A percentile compares a stretch with the other conserved stretches of the same genome.
These are phyloP conservation scores for Hestina assimilis DNA, from an alignment of 1,140 invertebrate genomes.

Conservation along the genomic window DNA sequence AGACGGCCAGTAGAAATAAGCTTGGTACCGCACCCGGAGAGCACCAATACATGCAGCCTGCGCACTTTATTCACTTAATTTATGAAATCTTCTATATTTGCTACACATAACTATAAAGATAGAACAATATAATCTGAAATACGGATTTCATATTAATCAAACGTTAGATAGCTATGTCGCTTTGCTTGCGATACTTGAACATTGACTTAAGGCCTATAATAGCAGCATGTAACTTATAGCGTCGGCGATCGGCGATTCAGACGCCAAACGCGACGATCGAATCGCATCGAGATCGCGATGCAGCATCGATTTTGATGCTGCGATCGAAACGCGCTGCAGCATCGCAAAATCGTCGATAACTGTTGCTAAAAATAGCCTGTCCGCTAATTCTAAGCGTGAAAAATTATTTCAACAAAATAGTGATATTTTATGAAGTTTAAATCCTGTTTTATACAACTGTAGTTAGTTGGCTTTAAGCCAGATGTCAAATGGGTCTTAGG, in stretches of 20 bases:
- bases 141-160: neutral
- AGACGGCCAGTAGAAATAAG: conserved; percentile 69
- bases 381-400: conserved; percentile 10
- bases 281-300: too few relatives aligned
- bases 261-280: too few relatives aligned
- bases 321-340: too few relatives aligned
- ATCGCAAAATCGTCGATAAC: too few relatives aligned
- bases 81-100: conserved; percentile 42
- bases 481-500: conserved; percentile 46
- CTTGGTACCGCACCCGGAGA: conserved; percentile 59
- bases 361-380: too few relatives aligned
- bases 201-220: too few relatives aligned
- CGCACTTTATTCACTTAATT: conserved; percentile 49
- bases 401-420: conserved; percentile 13
- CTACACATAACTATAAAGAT: conserved; percentile 16
- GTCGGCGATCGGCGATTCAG: too few relatives aligned
- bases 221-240: too few relatives aligned
- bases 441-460: conserved; percentile 38
- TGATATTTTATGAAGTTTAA: conserved; percentile 17
- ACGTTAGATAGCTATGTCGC: neutral
- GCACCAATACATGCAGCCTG: conserved; percentile 56
- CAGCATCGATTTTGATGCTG: too few relatives aligned
- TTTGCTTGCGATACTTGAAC: neutral
- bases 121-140: conserved; percentile 4
- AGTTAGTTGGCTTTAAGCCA: conserved; percentile 59